These are phyloP conservation scores for Oncopodura yosiiana DNA, from an alignment of 1,140 invertebrate genomes.

Conservation along the genomic window DNA sequence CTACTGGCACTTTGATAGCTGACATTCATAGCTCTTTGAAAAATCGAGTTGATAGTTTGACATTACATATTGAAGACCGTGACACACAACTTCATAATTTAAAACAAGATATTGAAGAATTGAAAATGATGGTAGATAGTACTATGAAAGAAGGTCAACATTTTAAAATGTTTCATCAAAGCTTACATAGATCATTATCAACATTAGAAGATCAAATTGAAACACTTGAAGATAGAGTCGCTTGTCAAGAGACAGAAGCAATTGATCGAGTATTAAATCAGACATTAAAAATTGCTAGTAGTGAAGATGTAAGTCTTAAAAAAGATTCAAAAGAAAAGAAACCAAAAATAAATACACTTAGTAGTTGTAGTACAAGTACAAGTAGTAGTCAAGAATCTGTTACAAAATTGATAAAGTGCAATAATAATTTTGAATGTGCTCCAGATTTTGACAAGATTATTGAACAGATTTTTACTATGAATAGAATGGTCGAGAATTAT, in stretches of 20 bases:
- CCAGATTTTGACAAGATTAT: slow-evolving; percentile 25
- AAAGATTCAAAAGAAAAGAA: too few relatives aligned
- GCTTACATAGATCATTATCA: neutral
- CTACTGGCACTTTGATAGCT: too few relatives aligned
- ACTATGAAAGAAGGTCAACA: neutral
- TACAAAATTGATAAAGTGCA: too few relatives aligned
- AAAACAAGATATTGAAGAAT: neutral
- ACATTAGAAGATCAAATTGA: slow-evolving; percentile 9
- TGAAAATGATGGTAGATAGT: neutral
- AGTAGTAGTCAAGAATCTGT: too few relatives aligned
- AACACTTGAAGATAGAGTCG: slow-evolving; percentile 2
- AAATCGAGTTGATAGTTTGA: too few relatives aligned
- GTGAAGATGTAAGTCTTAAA: too few relatives aligned
- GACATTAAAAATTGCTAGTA: too few relatives aligned
- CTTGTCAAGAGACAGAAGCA: neutral
- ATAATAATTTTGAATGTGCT: too few relatives aligned
- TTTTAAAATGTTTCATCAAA: neutral
- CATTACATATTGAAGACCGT: too few relatives aligned
- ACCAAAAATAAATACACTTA: too few relatives aligned
- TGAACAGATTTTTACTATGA: slow-evolving; percentile 2
- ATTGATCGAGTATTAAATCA: neutral
- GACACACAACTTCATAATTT: neutral
- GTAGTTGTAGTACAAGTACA: too few relatives aligned
- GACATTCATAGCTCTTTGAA: too few relatives aligned
- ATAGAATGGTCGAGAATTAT: slow-evolving; percentile 15